phyloP scores from a whole-genome alignment of 2,797 vertebrate genomes.

The Xenentodon cancila region DNA sequence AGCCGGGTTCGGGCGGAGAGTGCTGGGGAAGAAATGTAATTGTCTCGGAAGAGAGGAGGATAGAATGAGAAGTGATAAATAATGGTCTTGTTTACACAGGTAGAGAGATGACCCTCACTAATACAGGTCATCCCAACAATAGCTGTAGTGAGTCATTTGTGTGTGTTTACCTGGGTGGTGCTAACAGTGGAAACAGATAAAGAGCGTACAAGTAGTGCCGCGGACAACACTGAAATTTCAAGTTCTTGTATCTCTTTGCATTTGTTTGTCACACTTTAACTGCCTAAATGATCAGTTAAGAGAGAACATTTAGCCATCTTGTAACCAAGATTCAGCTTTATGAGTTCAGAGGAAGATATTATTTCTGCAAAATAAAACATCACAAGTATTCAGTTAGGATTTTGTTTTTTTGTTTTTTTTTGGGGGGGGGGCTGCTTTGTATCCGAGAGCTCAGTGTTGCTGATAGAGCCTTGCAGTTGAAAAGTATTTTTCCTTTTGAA shows the following conservation, averaged over 20 bases:
- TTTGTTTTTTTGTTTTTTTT: background rate
- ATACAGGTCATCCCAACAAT: slow-evolving; percentile 54
- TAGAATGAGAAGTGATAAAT: slow-evolving; percentile 62
- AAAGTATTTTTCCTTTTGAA: slow-evolving; percentile 51
- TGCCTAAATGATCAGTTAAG: too few species aligned
- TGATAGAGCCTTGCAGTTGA: slow-evolving; percentile 22
- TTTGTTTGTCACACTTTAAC: too few species aligned
- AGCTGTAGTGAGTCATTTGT: slow-evolving; percentile 19
- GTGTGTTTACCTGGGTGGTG: slow-evolving; percentile 23
- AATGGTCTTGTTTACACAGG: slow-evolving; percentile 73
- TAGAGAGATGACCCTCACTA: slow-evolving; percentile 50
- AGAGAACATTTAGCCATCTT: too few species aligned
- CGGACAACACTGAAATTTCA: background rate
- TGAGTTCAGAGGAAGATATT: too few species aligned
- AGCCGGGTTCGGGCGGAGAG: slow-evolving; percentile 51
- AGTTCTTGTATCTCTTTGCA: too few species aligned
- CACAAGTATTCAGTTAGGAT: background rate
- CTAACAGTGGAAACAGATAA: slow-evolving; percentile 22
- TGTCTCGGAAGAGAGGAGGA: slow-evolving; percentile 57
- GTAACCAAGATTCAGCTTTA: too few species aligned
- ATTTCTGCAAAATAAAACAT: background rate
- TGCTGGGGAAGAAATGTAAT: slow-evolving; percentile 61
- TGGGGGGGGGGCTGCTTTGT: background rate
- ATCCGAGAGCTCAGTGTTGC: slow-evolving; percentile 10
- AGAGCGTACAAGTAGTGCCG: slow-evolving; percentile 4